Base-by-base conservation (phyloP, 2,888 invertebrate genomes). In the Papilio gigon region DNA sequence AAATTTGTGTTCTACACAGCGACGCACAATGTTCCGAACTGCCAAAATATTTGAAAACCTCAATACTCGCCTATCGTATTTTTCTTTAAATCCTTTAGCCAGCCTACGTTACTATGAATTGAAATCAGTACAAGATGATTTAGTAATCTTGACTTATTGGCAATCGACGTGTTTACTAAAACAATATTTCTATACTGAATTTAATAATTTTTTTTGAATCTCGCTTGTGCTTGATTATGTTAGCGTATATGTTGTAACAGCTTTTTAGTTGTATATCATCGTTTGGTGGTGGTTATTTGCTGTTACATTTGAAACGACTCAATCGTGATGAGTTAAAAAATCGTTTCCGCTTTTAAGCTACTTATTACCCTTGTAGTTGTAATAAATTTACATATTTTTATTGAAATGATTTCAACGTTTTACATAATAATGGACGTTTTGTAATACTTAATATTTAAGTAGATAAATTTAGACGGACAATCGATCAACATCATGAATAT, bases 141-240 rank as follows among this genome's bases (percentile, higher is more conserved):
- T n/a, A n/a, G 14, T 40, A 8, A 17, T n/a, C 40, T n/a, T 6
- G 8, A 35, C 2, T 35, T 11, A 11, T 8, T 9, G 33, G 9
- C 33, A 8, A 8, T 35, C 9, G 11, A 35, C 33, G 6, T 33
- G n/a, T 42, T 42, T 17, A 42, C 17, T 1, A 17, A 50, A 42
- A 4, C 5, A 42, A 4, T 17, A 4, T 5, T 5, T 42, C 42
- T 42, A 17, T 20, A 22, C 11, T 47, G 20, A 22, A 47, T 47
- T 9, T 22, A 6, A 27, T 40, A 0, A 40, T 6, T 9, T 35
- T 11, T 35, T n/a, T n/a, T 14, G 14, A 27, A 53, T 27, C 27
- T 30, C 77, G 76, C 78, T 77, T 59, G 35, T 37, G 37, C 33
- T 59, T 59, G 17, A 20, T 35, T 35, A 20, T 35, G 35, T 35